Conservation (phyloP, 1,140 invertebrate species). For the Drosophila funebris region DNA sequence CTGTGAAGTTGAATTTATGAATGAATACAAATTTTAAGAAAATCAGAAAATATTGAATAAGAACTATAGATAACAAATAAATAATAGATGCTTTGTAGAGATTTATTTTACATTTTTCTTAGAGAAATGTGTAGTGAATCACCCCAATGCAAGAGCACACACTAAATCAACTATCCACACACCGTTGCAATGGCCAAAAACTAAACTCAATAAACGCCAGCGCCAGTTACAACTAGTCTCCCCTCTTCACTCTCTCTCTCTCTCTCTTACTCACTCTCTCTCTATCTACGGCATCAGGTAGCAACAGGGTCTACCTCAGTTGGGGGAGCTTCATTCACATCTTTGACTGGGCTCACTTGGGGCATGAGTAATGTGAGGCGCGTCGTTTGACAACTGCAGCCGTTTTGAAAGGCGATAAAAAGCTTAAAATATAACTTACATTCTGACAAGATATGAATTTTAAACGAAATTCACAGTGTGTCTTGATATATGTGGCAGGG, state of each 20-base stretch:
- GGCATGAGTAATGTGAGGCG: conserved; percentile 70
- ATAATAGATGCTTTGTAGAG: no score
- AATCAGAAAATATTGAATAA: neutral
- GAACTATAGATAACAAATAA: neutral
- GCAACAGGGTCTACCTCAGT: no score
- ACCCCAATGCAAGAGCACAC: conserved; percentile 24
- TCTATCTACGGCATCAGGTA: neutral
- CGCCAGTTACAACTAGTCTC: neutral
- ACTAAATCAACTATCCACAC: conserved; percentile 15
- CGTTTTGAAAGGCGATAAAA: conserved; percentile 74
- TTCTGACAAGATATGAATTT: conserved; percentile 79
- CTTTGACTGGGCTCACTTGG: conserved; percentile 23
- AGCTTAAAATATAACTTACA: conserved; percentile 81
- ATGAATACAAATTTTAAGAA: neutral
- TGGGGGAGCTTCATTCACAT: conserved; percentile 35
- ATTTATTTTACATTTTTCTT: neutral
- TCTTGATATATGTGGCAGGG: conserved; percentile 59
- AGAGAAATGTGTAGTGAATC: conserved; percentile 1
- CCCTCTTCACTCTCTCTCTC: neutral
- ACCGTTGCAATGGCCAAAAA: conserved; percentile 9
- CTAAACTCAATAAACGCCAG: conserved; percentile 5
- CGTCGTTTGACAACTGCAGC: conserved; percentile 52
- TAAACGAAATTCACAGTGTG: conserved; percentile 61
- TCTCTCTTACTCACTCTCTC: neutral
- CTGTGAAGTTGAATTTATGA: neutral